Evolutionary conservation across 2,888 invertebrate species (phyloP).

Genomic region (Apomyelois bistriatella): DNA sequence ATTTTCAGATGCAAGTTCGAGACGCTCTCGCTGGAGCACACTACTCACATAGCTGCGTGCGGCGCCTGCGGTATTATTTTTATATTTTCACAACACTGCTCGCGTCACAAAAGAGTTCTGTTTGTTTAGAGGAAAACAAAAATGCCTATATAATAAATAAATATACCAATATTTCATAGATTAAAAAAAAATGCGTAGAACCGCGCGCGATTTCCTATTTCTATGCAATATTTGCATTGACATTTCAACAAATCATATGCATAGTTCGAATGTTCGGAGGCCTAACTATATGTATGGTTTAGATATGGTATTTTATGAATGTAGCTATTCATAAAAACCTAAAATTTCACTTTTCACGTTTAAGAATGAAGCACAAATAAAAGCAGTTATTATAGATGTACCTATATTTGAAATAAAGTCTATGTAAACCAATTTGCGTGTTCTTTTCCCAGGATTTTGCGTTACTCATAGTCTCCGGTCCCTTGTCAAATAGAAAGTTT

Average conservation of each 20-base stretch:
- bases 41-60: constrained; percentile 53
- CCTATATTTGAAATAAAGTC: too few species aligned
- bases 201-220: too few species aligned
- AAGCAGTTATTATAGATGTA: constrained; percentile 19
- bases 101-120: constrained; percentile 47
- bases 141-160: constrained; percentile 47
- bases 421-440: constrained; percentile 55
- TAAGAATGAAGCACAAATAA: constrained; percentile 29
- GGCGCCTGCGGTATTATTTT: constrained; percentile 46
- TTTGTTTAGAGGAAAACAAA: constrained; percentile 53
- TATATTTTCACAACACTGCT: constrained; percentile 59
- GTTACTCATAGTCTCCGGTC: constrained; percentile 60
- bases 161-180: too few species aligned
- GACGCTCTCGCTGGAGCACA: constrained; percentile 42
- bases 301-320: too few species aligned
- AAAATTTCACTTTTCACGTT: too few species aligned
- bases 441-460: constrained; percentile 55
- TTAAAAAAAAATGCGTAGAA: too few species aligned
- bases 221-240: too few species aligned
- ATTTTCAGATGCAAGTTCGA: neutral
- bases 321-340: too few species aligned
- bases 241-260: too few species aligned
- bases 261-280: too few species aligned
- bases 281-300: too few species aligned
- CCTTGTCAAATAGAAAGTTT: constrained; percentile 75